Evolutionary conservation across 2,113 vertebrate genomes (phyloP).

Genomic region (Ophthalmolycus amberensis): DNA sequence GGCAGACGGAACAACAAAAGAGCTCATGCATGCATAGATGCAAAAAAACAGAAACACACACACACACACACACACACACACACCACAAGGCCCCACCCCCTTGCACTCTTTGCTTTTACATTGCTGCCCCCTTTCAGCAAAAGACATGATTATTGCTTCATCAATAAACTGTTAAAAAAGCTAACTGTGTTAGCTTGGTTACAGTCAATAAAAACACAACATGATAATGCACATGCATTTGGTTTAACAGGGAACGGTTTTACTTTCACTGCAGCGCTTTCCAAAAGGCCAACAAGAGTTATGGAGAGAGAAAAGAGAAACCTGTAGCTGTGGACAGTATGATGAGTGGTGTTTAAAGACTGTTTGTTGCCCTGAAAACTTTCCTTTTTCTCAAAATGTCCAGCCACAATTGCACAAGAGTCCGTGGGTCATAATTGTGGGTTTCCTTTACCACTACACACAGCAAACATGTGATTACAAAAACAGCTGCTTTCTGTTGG

Average conservation of each 20-base stretch:
- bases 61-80: slow-evolving; percentile 2
- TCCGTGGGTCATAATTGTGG: slow-evolving; percentile 61
- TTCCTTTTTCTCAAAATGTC: slow-evolving; percentile 40
- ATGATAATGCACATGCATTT: background rate
- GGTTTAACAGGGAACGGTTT: background rate
- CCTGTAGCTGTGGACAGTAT: background rate
- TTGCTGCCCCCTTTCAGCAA: slow-evolving; percentile 47
- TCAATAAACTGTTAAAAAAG: slow-evolving; percentile 9
- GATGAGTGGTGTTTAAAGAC: background rate
- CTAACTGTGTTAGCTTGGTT: background rate
- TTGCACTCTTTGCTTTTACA: slow-evolving; percentile 6
- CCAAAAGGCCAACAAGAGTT: background rate
- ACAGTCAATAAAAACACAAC: background rate
- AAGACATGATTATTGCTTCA: slow-evolving; percentile 18
- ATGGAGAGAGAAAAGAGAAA: background rate
- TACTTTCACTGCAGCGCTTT: background rate
- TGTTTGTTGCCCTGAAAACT: slow-evolving; percentile 3
- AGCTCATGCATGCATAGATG: slow-evolving; percentile 40
- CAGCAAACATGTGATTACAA: slow-evolving; percentile 74
- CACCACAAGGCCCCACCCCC: background rate
- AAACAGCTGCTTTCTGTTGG: slow-evolving; percentile 66
- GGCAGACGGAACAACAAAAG: slow-evolving; percentile 74
- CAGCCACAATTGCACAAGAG: slow-evolving; percentile 58
- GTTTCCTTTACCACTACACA: slow-evolving; percentile 60
- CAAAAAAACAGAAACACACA: slow-evolving; percentile 10